Evolutionary conservation across 1,140 invertebrate genomes (phyloP).

Genomic region (Calliopsis andreniformis): DNA sequence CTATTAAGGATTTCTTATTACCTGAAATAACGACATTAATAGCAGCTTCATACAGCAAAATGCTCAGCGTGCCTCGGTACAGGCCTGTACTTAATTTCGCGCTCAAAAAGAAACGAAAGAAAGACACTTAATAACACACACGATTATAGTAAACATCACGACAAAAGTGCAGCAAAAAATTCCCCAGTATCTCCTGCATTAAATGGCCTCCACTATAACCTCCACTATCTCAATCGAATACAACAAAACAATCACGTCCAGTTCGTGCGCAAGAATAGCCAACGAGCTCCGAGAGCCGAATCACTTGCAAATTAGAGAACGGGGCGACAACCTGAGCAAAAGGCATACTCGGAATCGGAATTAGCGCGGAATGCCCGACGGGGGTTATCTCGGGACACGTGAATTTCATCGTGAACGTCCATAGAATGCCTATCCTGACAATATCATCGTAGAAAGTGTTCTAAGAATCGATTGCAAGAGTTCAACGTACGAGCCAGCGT

Average conservation of each 20-base stretch:
- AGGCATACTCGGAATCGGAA: background rate
- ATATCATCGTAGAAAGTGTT: conserved; percentile 25
- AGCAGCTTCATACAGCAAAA: background rate
- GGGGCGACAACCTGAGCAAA: background rate
- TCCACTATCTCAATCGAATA: too few relatives aligned
- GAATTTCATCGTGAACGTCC: conserved; percentile 7
- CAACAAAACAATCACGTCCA: too few relatives aligned
- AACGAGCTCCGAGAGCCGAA: too few relatives aligned
- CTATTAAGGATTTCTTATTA: too few relatives aligned
- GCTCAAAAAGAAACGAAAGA: too few relatives aligned
- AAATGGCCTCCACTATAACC: too few relatives aligned
- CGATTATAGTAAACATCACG: too few relatives aligned
- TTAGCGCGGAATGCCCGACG: background rate
- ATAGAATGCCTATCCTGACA: background rate
- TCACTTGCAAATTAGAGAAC: background rate
- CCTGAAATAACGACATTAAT: background rate
- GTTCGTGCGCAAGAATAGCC: too few relatives aligned
- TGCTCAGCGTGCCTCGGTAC: too few relatives aligned
- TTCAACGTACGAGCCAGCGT: conserved; percentile 18
- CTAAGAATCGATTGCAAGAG: conserved; percentile 37
- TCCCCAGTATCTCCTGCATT: too few relatives aligned
- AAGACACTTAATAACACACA: too few relatives aligned
- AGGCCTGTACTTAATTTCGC: background rate
- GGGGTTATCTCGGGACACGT: background rate
- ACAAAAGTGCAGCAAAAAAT: too few relatives aligned